These are phyloP conservation scores for Octopus sinensis DNA, from an alignment of 1,140 invertebrate species.

Conservation along the genomic window DNA sequence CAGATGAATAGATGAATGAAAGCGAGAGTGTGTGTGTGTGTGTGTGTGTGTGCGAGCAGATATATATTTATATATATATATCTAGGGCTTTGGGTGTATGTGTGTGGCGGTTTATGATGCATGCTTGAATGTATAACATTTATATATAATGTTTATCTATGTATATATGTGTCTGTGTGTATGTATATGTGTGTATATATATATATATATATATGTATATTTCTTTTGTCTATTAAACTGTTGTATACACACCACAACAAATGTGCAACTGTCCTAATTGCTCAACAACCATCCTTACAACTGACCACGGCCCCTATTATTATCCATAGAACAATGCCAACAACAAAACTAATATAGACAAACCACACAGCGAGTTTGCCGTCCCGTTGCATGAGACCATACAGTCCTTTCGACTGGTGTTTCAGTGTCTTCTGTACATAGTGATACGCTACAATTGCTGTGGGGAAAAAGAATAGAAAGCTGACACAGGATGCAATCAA, in stretches of 20 bases:
- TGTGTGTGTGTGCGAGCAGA: rapidly evolving
- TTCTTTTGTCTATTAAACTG: too few relatives aligned
- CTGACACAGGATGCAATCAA: conserved; percentile 44
- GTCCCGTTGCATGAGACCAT: conserved; percentile 49
- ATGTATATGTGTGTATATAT: too few relatives aligned
- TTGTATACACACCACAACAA: too few relatives aligned
- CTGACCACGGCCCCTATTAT: conserved; percentile 28
- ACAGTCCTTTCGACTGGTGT: conserved; percentile 47
- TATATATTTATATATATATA: too few relatives aligned
- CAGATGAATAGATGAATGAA: too few relatives aligned
- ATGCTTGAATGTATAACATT: too few relatives aligned
- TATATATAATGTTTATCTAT: too few relatives aligned
- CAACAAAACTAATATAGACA: conserved; percentile 41
- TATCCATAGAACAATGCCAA: conserved; percentile 36
- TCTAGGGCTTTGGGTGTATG: too few relatives aligned
- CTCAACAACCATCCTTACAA: conserved; percentile 9
- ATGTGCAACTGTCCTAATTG: background rate
- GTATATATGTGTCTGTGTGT: too few relatives aligned
- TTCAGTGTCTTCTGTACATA: conserved; percentile 40
- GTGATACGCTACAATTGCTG: conserved; percentile 41
- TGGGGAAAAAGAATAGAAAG: conserved; percentile 35
- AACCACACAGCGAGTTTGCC: conserved; percentile 35
- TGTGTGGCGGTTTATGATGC: too few relatives aligned
- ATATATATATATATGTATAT: too few relatives aligned
- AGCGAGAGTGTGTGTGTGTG: too few relatives aligned